Conservation (phyloP, 2,113 vertebrate genomes). For the Gymnarchus niloticus region DNA sequence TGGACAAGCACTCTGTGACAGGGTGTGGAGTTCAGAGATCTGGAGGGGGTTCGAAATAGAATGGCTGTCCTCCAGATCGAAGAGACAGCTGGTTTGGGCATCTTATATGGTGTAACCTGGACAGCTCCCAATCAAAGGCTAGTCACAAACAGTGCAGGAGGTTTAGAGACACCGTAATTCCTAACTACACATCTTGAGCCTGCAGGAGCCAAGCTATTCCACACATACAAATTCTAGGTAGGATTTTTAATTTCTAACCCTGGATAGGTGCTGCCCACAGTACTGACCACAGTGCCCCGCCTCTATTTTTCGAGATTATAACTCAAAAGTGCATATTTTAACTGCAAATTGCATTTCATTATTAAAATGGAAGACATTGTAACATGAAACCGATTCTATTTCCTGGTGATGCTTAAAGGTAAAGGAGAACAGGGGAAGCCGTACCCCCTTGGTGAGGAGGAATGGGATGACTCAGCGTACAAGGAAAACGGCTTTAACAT, state of each 20-base stretch:
- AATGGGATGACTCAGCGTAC: slow-evolving; percentile 76
- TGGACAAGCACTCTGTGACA: no score
- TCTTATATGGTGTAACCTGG: no score
- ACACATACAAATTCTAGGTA: neutral
- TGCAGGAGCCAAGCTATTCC: no score
- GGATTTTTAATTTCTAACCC: neutral
- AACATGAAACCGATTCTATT: neutral
- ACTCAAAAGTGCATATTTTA: neutral
- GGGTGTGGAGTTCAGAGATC: no score
- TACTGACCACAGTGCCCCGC: neutral
- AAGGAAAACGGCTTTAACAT: slow-evolving; percentile 87
- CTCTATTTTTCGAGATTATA: neutral
- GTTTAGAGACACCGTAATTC: neutral
- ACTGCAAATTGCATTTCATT: neutral
- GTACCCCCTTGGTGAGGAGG: slow-evolving; percentile 75
- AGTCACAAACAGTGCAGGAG: no score
- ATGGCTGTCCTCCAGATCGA: no score
- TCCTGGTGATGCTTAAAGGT: slow-evolving; percentile 50
- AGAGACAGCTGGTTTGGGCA: no score
- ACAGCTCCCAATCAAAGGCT: no score
- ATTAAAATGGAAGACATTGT: neutral
- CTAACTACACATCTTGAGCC: neutral
- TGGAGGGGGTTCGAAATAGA: no score
- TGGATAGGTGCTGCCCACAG: neutral
- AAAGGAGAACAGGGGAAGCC: slow-evolving; percentile 82